Conservation (phyloP, 1,140 invertebrate genomes). For the Rhyzopertha dominica region DNA sequence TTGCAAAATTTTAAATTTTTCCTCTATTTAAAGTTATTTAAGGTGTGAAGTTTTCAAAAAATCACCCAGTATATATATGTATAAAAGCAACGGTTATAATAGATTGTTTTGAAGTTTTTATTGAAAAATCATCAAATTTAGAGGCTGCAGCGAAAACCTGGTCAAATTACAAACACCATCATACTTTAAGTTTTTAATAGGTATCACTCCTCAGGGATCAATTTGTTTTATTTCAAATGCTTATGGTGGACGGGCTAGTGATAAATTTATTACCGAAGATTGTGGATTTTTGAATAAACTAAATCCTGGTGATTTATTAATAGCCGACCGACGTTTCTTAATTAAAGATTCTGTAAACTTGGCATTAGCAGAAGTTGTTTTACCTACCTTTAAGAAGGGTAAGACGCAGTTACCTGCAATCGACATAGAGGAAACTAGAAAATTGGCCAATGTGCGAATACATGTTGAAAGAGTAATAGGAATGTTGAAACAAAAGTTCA, state of each 20-base stretch:
- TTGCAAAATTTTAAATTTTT: too few species aligned
- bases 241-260: neutral
- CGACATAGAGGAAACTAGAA: constrained; percentile 1
- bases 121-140: too few species aligned
- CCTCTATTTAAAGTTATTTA: too few species aligned
- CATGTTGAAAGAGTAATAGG: constrained; percentile 7
- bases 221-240: constrained; percentile 5
- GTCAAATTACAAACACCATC: too few species aligned
- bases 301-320: neutral
- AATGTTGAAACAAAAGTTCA: neutral
- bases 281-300: neutral
- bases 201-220: neutral
- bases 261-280: neutral
- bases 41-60: too few species aligned
- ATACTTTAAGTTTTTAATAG: too few species aligned
- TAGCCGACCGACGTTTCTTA: constrained; percentile 3
- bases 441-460: constrained; percentile 1
- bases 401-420: constrained; percentile 1
- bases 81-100: too few species aligned
- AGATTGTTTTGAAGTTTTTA: too few species aligned
- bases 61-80: too few species aligned
- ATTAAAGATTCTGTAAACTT: constrained; percentile 3
- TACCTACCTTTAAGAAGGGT: constrained; percentile 3
- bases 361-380: neutral
- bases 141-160: too few species aligned